Evolutionary conservation across 64 coral and sea anemone species (phyloP), one percentile per base, ranked within the genome.

Genomic region (Hydrozoanthus tunicans): DNA sequence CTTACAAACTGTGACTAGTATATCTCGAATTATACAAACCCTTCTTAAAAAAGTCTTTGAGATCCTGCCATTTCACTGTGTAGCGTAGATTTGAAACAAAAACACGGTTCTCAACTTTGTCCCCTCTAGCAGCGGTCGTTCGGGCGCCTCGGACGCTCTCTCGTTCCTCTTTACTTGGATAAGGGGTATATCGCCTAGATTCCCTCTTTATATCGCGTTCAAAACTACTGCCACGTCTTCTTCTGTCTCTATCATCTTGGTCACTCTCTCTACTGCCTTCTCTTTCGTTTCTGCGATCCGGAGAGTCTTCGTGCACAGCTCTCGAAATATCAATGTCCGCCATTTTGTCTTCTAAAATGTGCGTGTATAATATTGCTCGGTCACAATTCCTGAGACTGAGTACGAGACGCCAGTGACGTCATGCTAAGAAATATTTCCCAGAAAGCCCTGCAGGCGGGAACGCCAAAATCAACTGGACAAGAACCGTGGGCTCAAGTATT

Each of bases 201-300:
- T 95, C 90, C 8, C 91, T 66, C 52, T 92, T 91, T 9, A 95
- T 56, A 79, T 98, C 96, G 4, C 96, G 83, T 72, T 98, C 96
- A 82, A 92, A 99, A 55, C 76, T 93, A 24, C 93, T 92, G 5
- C 94, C 92, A 58, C 94, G 85, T 90, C 89, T 77, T 68, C 92
- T 77, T 55, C 94, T 85, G 13, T 98, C 96, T 77, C 96, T 90
- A 58, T 98, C 96, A 60, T 99, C 96, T 10, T 91, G 94, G 59
- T 96, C 94, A 64, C 92, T 99, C 51, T 99, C 97, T 86, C 94
- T 95, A 59, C 93, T 98, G 61, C 93, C 95, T 89, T 98, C 96
- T 77, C 93, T 58, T 65, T 95, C 80, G 24, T 90, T 77, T n/a
- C 92, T 93, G 0, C 65, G 51, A 62, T 95, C 93, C 73, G 93